Conservation (phyloP, 2,113 vertebrate species). For the Barnardius zonarius region DNA sequence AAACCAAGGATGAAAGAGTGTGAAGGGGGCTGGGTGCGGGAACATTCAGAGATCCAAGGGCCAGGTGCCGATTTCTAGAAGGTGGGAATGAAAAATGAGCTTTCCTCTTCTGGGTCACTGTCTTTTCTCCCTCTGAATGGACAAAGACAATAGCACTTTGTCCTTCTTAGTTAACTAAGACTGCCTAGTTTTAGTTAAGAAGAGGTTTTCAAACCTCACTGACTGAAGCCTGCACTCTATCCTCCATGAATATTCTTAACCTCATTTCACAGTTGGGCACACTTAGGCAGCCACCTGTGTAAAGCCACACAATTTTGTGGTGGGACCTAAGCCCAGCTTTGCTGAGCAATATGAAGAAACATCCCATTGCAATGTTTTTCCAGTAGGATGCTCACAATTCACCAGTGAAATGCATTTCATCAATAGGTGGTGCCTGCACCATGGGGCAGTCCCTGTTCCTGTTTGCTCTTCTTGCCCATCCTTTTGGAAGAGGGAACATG, state of each 20-base stretch:
- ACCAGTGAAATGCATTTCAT: neutral
- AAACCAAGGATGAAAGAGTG: neutral
- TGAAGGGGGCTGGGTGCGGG: neutral
- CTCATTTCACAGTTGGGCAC: neutral
- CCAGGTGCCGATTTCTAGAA: neutral
- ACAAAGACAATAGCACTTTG: neutral
- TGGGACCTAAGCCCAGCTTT: neutral
- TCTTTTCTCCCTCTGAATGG: neutral
- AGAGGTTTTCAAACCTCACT: neutral
- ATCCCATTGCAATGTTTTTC: neutral
- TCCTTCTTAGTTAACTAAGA: neutral
- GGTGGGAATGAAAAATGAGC: neutral
- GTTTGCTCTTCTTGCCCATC: rapidly evolving
- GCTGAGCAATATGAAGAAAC: neutral
- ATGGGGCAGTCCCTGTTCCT: neutral
- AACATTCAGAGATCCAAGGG: neutral
- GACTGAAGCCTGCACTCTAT: neutral
- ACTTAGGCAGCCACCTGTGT: neutral
- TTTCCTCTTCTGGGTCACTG: neutral
- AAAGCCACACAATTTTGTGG: neutral
- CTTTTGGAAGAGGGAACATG: rapidly evolving
- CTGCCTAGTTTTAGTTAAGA: neutral
- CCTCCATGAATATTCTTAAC: neutral
- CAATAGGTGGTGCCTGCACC: neutral
- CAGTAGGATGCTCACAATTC: neutral